These are phyloP conservation scores for Ferrisia virgata DNA, from an alignment of 2,888 invertebrate genomes.

Conservation along the genomic window DNA sequence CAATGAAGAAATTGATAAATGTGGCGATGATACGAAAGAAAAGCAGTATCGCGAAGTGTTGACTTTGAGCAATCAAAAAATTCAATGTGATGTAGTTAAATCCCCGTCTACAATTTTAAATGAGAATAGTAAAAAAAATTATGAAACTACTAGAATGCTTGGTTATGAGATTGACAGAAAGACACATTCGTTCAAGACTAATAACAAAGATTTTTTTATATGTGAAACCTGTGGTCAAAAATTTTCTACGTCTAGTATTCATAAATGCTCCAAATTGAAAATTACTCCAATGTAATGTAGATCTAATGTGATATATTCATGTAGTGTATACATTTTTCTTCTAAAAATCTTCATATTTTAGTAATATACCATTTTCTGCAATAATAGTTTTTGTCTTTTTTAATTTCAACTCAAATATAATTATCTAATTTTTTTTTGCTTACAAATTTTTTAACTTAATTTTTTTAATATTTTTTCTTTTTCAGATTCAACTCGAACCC, in stretches of 20 bases:
- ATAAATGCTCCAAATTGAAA: not conserved
- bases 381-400: not conserved
- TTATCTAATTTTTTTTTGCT: too few species aligned
- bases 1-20: not conserved
- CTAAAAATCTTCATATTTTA: not conserved
- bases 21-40: not conserved
- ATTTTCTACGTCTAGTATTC: not conserved
- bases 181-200: not conserved
- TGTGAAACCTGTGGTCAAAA: not conserved
- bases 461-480: not conserved
- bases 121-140: not conserved
- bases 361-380: not conserved
- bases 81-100: not conserved
- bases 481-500: not conserved
- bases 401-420: too few species aligned
- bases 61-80: not conserved
- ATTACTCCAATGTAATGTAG: not conserved
- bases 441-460: not conserved
- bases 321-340: not conserved
- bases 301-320: not conserved
- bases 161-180: not conserved
- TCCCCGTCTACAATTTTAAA: not conserved
- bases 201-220: not conserved
- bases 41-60: not conserved
- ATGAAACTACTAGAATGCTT: not conserved